Base-by-base conservation (phyloP, 2,797 vertebrate species). In the Phalloptychus januarius region DNA sequence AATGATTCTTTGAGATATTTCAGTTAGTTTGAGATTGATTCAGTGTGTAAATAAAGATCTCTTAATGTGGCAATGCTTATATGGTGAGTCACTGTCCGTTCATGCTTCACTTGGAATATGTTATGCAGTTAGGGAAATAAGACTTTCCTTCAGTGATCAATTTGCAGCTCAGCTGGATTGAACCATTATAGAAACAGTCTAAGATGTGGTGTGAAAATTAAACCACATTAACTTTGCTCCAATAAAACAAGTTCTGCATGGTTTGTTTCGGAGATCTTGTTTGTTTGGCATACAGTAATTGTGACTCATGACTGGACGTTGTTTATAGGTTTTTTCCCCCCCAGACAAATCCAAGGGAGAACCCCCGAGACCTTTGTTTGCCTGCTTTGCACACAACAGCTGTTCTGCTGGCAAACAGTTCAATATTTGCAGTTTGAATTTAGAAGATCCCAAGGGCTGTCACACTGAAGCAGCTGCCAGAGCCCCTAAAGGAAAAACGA, bases 401-500 rank as follows among this genome's bases (percentile, higher is more conserved):
- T 93, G 92, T 87, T 91, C 84, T 78, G 81, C 81, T 90, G 82
- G 86, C 73, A 89, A 90, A 86, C 82, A 83, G 88, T 92, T 91
- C 89, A 83, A 86, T 88, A 92, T 90, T 83, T 86, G 79, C 88
- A 80, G 83, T 86, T 83, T 72, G 82, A 82, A 83, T 85, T 88
- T 85, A 75, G 82, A 71, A 79, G 86, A 81, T 90, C 89, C 79
- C 88, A 13, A 75, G 87, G 93, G 88, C 87, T 69, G 18, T 83
- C 84, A 81, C 86, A 84, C 80, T 83, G 83, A 80, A 87, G 92
- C 91, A 91, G 88, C 89, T 92, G 91, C 91, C 89, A 90, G 78
- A 75, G 86, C 78, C 79, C 76, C 72, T 75, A 74, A 79, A 85
- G 85, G 58, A 86, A 72, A 85, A 46, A 33, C 38, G 71, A 42